Base-by-base conservation (phyloP, 2,113 vertebrate species). In the Platysternon megacephalum region DNA sequence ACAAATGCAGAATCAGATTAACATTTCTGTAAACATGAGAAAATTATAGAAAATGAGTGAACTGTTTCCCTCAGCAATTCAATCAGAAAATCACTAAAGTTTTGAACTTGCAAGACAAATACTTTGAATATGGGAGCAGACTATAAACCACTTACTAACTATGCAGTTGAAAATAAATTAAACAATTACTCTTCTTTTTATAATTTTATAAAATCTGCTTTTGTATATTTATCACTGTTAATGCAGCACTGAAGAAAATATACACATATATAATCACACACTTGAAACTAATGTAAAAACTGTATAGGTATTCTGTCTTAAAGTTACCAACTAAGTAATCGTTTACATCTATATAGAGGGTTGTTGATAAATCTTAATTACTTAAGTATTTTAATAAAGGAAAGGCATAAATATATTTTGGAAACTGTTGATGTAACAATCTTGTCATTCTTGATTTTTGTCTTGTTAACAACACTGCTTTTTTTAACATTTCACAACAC, bases 391-490 rank as follows among this genome's bases (percentile, higher is more conserved):
- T 91, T 1, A 1, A 88, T 86, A 95, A 95, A 93, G 87, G 16
- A 65, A 85, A 68, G 24, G 88, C 93, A 86, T 89, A 95, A 90
- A 68, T 93, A 24, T 94, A 86, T 95, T 96, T 97, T 95, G 76
- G 68, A 96, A 96, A 94, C 68, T 44, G 82, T 84, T 95, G 58
- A 79, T 79, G 52, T 28, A 81, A 79, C 81, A 88, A 79, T 93
- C 91, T 97, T 93, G 72, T 46, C 79, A 78, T 86, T 2, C 87
- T 81, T 92, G 49, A 91, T 96, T 95, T 97, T 97, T 19, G 82
- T 94, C 91, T 95, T 85, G 8, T 91, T 88, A 92, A 88, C 53
- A 56, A 55, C 39, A 53, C 87, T 88, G 83, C 46, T 72, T 72
- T 72, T 72, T 95, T 92, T 93, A 68, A 32, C 89, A 93, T 92